Evolutionary conservation across 2,888 invertebrate species (phyloP).

Genomic region (Ormyrus nitidulus): DNA sequence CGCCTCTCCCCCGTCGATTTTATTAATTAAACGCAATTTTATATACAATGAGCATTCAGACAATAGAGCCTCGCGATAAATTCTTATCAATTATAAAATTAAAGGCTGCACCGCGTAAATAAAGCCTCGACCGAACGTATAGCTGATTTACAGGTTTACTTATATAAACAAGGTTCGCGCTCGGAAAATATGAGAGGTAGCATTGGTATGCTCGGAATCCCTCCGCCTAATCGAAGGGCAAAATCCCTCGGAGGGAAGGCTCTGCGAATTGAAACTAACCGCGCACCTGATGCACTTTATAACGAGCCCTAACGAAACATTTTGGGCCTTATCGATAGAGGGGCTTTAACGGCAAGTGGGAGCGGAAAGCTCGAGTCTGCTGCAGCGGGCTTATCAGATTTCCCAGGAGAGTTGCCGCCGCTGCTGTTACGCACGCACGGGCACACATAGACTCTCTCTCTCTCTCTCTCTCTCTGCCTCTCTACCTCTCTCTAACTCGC

Average conservation of each 20-base stretch:
- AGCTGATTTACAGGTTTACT: no score
- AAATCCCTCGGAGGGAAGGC: constrained; percentile 26
- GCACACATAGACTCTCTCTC: background rate
- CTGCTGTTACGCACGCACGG: background rate
- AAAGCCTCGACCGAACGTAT: background rate
- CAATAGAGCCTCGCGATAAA: no score
- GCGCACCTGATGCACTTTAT: constrained; percentile 47
- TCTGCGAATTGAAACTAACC: constrained; percentile 51
- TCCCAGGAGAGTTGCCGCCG: constrained; percentile 44
- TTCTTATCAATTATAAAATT: no score
- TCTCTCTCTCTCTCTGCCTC: background rate
- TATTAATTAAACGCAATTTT: no score
- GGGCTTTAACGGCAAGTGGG: background rate
- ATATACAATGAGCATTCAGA: no score
- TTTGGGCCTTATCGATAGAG: constrained; percentile 10
- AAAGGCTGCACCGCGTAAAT: background rate
- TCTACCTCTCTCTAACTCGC: background rate
- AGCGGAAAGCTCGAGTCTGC: constrained; percentile 1
- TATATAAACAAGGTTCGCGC: no score
- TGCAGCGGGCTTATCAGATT: constrained; percentile 53
- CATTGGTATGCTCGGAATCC: background rate
- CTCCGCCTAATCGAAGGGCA: constrained; percentile 9
- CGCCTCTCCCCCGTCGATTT: no score
- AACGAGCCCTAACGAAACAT: constrained; percentile 35
- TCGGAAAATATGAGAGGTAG: no score